Percentiles rank a stretch among this genome's conserved stretches.
phyloP scores from a whole-genome alignment of 2,797 vertebrate genomes.

The Amblyopsis hoosieri region DNA sequence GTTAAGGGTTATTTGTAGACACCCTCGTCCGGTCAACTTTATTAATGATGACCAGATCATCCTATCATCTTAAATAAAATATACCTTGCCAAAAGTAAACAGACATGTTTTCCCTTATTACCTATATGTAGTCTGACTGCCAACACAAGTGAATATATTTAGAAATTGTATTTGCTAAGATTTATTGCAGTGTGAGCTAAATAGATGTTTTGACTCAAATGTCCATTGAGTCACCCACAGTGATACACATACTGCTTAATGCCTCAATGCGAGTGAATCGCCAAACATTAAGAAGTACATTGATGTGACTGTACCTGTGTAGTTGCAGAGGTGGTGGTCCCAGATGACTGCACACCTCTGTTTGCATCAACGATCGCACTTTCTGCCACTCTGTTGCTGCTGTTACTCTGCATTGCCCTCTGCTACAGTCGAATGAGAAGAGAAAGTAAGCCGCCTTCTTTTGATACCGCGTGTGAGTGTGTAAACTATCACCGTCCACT shows the following conservation, averaged over 20 bases:
- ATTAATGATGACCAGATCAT: too few species aligned
- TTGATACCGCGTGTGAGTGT: slow-evolving; percentile 38
- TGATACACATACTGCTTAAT: slow-evolving; percentile 4
- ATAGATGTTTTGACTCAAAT: too few species aligned
- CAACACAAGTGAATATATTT: too few species aligned
- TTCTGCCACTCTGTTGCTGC: slow-evolving; percentile 57
- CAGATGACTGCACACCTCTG: slow-evolving; percentile 44
- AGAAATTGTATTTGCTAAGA: too few species aligned
- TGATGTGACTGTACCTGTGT: slow-evolving; percentile 42
- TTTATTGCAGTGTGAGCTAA: too few species aligned
- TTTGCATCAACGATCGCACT: slow-evolving; percentile 50
- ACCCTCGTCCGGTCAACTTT: too few species aligned
- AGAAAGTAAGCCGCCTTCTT: slow-evolving; percentile 61
- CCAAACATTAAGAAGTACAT: slow-evolving; percentile 20
- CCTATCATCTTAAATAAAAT: not conserved
- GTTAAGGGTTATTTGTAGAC: too few species aligned
- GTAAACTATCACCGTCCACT: not conserved
- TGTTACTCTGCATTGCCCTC: slow-evolving; percentile 60
- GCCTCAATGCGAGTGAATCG: slow-evolving; percentile 24
- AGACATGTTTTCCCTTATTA: too few species aligned
- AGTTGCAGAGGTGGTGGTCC: slow-evolving; percentile 70
- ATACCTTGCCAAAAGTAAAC: not conserved
- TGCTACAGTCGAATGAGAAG: slow-evolving; percentile 56
- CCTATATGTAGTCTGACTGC: too few species aligned
- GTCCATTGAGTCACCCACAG: too few species aligned